Conservation (phyloP, 2,797 vertebrate species). For the Cossypha heuglini region DNA sequence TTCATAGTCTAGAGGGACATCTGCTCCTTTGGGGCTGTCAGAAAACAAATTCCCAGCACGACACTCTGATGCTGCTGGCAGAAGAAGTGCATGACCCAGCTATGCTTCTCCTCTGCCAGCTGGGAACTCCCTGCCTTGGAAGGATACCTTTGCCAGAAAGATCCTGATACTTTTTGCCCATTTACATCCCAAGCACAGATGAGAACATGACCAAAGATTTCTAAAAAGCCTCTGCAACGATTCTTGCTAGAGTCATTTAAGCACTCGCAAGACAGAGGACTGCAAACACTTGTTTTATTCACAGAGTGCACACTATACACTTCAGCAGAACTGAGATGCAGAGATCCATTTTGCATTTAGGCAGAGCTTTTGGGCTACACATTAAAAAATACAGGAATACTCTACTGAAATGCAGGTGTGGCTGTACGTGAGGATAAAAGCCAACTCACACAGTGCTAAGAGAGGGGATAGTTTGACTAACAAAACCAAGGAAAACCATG, state of each 20-base stretch:
- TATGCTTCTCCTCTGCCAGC: conserved; percentile 25
- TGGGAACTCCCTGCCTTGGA: conserved; percentile 35
- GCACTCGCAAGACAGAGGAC: neutral
- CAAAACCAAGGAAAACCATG: conserved; percentile 37
- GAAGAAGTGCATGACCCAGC: conserved; percentile 14
- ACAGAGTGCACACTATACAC: neutral
- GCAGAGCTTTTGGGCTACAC: neutral
- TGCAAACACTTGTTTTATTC: neutral
- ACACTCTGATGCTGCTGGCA: neutral
- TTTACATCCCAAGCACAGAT: neutral
- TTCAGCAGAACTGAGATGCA: neutral
- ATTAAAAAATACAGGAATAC: neutral
- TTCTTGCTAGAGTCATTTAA: neutral
- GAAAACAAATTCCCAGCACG: neutral
- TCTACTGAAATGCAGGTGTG: conserved; percentile 20
- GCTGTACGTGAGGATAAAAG: conserved; percentile 5
- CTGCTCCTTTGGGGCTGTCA: neutral
- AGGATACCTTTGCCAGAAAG: neutral
- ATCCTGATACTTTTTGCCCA: neutral
- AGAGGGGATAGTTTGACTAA: conserved; percentile 31
- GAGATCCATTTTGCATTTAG: neutral
- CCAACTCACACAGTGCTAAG: neutral
- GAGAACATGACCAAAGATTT: neutral
- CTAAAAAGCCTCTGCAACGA: neutral
- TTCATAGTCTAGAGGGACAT: neutral